phyloP scores from a whole-genome alignment of 1,140 invertebrate species.

The Triops longicaudatus region DNA sequence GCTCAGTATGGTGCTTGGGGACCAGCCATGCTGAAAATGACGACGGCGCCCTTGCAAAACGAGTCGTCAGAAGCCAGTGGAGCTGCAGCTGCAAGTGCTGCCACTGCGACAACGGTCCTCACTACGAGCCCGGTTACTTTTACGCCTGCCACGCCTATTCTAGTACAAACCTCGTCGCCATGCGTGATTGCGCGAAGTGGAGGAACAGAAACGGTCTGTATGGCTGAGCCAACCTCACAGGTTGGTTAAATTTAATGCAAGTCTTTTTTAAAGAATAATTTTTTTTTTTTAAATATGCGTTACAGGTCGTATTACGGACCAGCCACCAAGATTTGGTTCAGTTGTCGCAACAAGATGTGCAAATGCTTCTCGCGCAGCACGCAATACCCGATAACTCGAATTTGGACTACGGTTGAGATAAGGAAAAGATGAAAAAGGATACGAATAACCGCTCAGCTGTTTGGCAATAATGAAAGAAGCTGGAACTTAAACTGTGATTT shows the following conservation, averaged over 20 bases:
- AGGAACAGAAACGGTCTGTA: background rate
- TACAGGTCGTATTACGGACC: background rate
- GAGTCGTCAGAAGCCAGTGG: background rate
- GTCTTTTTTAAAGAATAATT: no score
- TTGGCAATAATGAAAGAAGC: no score
- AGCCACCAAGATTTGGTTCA: background rate
- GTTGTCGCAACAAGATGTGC: background rate
- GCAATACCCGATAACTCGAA: background rate
- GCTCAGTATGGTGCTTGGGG: slow-evolving; percentile 55
- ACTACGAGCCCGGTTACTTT: slow-evolving; percentile 6
- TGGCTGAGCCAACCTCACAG: background rate
- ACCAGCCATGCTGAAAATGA: slow-evolving; percentile 23
- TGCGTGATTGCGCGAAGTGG: background rate
- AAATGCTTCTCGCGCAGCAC: background rate
- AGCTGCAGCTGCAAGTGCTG: background rate
- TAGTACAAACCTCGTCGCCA: slow-evolving; percentile 13
- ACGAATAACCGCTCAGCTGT: background rate
- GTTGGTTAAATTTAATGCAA: background rate
- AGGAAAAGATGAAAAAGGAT: background rate
- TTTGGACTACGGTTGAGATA: background rate
- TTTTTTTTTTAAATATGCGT: background rate
- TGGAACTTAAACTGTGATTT: no score
- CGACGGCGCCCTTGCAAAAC: background rate
- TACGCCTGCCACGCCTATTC: slow-evolving; percentile 21
- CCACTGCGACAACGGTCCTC: background rate